Conservation (phyloP, 1,140 invertebrate species). For the Diuraphis noxia region DNA sequence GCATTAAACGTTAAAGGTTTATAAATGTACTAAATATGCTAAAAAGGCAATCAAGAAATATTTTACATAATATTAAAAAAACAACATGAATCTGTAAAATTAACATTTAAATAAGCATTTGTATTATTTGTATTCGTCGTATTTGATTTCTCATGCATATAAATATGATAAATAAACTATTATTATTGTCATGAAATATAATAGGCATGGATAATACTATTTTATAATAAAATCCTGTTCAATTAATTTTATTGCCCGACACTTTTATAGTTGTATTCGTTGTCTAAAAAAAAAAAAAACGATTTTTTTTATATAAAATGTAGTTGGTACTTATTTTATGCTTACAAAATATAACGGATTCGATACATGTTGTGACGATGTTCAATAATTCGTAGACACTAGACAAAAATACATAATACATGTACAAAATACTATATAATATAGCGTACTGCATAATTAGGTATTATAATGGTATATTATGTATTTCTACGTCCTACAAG, state of each 20-base stretch:
- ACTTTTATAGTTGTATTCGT: neutral
- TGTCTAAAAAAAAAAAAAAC: neutral
- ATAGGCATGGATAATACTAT: neutral
- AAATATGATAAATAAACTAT: no score
- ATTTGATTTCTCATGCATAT: neutral
- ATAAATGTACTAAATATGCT: neutral
- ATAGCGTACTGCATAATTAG: neutral
- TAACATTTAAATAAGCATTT: constrained; percentile 22
- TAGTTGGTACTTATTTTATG: neutral
- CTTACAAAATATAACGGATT: neutral
- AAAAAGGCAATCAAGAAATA: neutral
- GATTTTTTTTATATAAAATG: neutral
- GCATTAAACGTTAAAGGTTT: neutral
- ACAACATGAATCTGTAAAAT: neutral
- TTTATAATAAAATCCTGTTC: neutral
- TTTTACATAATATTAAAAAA: constrained; percentile 3
- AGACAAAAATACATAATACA: neutral
- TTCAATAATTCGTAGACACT: neutral
- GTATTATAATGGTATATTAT: neutral
- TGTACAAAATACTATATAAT: neutral
- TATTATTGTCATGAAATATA: neutral
- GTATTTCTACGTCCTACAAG: no score
- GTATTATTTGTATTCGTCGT: neutral
- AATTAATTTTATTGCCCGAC: neutral
- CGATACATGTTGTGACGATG: neutral